These are phyloP conservation scores for Dicranocentrus wangi DNA, from an alignment of 2,888 invertebrate species.

Conservation along the genomic window DNA sequence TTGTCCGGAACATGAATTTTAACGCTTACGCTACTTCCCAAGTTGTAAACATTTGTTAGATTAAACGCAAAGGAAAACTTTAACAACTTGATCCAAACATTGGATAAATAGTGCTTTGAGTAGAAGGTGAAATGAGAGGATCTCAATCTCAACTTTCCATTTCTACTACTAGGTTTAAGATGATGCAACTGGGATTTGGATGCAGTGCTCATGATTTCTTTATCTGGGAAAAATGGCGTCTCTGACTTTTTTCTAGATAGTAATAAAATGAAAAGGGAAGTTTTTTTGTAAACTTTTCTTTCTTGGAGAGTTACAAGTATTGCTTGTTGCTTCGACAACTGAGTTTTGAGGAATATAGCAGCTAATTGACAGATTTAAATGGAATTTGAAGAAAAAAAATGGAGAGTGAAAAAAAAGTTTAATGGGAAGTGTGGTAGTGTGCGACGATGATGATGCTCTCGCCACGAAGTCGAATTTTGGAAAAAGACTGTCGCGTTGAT, in stretches of 20 bases:
- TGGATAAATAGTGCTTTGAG: conserved; percentile 56
- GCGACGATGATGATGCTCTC: conserved; percentile 37
- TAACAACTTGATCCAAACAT: conserved; percentile 66
- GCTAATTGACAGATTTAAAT: no score
- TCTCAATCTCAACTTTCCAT: conserved; percentile 46
- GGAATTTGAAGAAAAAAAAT: conserved; percentile 17
- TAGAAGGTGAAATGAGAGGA: conserved; percentile 40
- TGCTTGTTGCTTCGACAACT: no score
- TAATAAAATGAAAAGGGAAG: no score
- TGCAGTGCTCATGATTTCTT: not conserved
- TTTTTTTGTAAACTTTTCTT: no score
- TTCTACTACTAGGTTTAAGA: conserved; percentile 1
- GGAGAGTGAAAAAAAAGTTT: conserved; percentile 8
- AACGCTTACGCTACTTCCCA: conserved; percentile 61
- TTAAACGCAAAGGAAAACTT: conserved; percentile 66
- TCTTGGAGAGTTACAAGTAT: no score
- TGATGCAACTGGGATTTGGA: no score
- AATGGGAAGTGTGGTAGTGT: not conserved
- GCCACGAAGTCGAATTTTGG: conserved; percentile 52
- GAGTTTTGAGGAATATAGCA: no score
- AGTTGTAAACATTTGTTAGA: conserved; percentile 64
- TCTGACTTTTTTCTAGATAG: no score
- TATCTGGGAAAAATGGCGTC: no score
- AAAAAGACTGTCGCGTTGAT: conserved; percentile 56
- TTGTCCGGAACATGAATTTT: conserved; percentile 65